A percentile compares a stretch with the other conserved stretches of the same genome.
These are phyloP conservation scores for Alfaro cultratus DNA, from an alignment of 2,797 vertebrate species.

Conservation along the genomic window DNA sequence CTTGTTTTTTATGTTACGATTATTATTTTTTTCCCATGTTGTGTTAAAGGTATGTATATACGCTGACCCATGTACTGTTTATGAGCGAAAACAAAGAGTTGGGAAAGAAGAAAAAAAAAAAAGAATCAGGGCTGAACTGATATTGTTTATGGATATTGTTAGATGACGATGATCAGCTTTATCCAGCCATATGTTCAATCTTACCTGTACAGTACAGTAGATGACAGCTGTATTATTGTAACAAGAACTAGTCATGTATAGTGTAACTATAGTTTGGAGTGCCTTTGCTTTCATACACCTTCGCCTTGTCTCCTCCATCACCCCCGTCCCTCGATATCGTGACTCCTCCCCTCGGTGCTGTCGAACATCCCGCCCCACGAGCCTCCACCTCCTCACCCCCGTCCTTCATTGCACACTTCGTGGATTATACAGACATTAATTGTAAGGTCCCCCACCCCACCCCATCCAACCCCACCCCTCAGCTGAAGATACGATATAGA, in stretches of 20 bases:
- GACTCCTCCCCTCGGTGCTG: constrained; percentile 83
- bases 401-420: constrained; percentile 49
- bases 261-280: constrained; percentile 99
- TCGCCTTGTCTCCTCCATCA: constrained; percentile 79
- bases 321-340: constrained; percentile 54
- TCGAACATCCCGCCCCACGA: constrained; percentile 72
- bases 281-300: constrained; percentile 98
- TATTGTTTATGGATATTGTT: constrained; percentile 94
- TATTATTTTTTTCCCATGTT: constrained; percentile 66
- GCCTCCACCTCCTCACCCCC: constrained; percentile 2
- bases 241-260: constrained; percentile 99
- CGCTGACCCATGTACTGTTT: constrained; percentile 98
- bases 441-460: constrained; percentile 53
- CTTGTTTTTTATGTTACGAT: constrained; percentile 77
- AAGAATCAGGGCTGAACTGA: constrained; percentile 90
- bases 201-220: constrained; percentile 98
- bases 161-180: constrained; percentile 86
- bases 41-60: constrained; percentile 94
- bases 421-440: constrained; percentile 67
- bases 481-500: constrained; percentile 55
- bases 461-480: constrained; percentile 37
- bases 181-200: constrained; percentile 99
- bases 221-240: constrained; percentile 98
- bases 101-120: constrained; percentile 60
- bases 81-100: constrained; percentile 93